These are phyloP conservation scores for Balaeniceps rex DNA, from an alignment of 2,113 vertebrate species.

Conservation along the genomic window DNA sequence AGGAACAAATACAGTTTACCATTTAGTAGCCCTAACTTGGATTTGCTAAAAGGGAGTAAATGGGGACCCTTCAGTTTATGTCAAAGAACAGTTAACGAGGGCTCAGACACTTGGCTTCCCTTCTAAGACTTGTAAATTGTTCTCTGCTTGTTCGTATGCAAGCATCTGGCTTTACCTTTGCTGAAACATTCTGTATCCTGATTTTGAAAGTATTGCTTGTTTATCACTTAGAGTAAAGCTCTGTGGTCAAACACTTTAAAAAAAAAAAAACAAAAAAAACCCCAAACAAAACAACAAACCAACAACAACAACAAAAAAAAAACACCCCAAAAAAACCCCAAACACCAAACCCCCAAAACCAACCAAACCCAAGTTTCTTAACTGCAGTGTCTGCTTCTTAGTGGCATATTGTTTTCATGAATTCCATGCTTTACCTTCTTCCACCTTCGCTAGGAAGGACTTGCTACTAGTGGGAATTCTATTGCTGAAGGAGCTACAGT, in stretches of 20 bases:
- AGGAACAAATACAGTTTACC: background rate
- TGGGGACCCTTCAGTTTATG: background rate
- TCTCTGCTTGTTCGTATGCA: fast-evolving
- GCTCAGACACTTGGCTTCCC: background rate
- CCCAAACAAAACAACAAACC: too few species aligned
- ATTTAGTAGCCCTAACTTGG: background rate
- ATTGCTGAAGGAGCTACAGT: background rate
- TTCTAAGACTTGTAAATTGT: background rate
- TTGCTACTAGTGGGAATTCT: background rate
- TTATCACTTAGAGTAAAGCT: background rate
- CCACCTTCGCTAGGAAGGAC: background rate
- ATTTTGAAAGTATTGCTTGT: background rate
- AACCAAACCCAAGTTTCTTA: background rate
- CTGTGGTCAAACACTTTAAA: background rate
- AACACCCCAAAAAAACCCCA: background rate
- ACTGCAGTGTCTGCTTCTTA: background rate
- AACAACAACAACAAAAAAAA: too few species aligned
- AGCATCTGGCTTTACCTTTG: background rate
- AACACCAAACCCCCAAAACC: too few species aligned
- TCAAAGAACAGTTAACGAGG: background rate
- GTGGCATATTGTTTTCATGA: background rate
- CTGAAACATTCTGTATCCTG: background rate
- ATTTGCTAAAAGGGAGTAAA: background rate
- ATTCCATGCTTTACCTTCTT: background rate
- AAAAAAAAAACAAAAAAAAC: background rate